Conservation (phyloP, 1,140 invertebrate species). For the Octopus sinensis region DNA sequence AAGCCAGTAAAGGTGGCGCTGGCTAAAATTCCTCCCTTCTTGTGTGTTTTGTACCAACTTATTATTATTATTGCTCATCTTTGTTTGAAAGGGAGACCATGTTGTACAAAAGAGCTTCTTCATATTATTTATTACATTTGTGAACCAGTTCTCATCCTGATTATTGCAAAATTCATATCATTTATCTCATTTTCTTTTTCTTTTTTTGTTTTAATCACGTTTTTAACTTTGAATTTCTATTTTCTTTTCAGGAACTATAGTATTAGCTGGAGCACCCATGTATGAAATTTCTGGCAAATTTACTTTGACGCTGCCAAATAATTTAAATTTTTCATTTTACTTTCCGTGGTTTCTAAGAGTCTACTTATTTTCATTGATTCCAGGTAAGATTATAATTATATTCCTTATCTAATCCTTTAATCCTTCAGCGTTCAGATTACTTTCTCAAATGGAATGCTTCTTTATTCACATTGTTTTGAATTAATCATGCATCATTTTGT, state of each 20-base stretch:
- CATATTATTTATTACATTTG: too few species aligned
- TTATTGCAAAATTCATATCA: too few species aligned
- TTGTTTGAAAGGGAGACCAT: too few species aligned
- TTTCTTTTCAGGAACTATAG: conserved; percentile 59
- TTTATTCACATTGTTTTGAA: not conserved
- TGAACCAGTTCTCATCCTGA: too few species aligned
- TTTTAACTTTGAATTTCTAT: conserved; percentile 16
- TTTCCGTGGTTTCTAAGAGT: conserved; percentile 75
- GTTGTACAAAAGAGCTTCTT: too few species aligned
- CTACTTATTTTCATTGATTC: conserved; percentile 75
- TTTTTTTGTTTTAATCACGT: not conserved
- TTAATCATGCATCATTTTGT: not conserved
- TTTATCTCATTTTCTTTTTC: too few species aligned
- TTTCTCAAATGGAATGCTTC: not conserved
- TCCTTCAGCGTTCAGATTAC: not conserved
- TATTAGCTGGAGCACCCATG: conserved; percentile 72
- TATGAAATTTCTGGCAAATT: conserved; percentile 82
- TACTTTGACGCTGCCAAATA: conserved; percentile 76
- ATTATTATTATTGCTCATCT: too few species aligned
- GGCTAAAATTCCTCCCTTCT: not conserved
- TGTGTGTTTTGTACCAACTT: too few species aligned
- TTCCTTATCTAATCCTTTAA: not conserved
- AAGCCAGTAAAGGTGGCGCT: not conserved
- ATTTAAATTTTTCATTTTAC: conserved; percentile 82
- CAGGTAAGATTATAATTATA: conserved; percentile 56